Conservation (phyloP, 1,140 invertebrate species). For the Orius insidiosus region DNA sequence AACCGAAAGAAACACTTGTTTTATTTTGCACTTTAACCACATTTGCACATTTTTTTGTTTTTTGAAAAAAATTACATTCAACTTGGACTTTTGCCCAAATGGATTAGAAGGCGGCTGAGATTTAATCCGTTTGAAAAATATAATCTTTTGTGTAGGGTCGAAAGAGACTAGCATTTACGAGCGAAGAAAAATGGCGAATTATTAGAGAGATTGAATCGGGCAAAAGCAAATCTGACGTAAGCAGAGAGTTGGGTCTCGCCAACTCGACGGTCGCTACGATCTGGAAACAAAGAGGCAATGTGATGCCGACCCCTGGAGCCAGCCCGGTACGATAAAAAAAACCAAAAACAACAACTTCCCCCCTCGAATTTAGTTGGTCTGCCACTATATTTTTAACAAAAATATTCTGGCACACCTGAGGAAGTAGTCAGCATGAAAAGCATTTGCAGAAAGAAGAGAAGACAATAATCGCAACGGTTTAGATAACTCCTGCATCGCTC, state of each 20-base stretch:
- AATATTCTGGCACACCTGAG: neutral
- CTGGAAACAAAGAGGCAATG: conserved; percentile 35
- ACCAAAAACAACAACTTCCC: no score
- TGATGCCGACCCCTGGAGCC: conserved; percentile 18
- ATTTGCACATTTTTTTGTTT: conserved; percentile 19
- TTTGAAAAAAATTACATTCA: neutral
- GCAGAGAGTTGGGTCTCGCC: conserved; percentile 34
- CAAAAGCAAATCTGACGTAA: conserved; percentile 39
- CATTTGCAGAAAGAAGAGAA: conserved; percentile 11
- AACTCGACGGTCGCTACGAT: conserved; percentile 39
- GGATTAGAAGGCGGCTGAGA: neutral
- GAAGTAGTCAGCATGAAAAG: conserved; percentile 15
- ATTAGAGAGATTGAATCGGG: conserved; percentile 39
- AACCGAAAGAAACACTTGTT: no score
- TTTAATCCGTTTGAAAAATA: neutral
- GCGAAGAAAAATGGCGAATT: conserved; percentile 43
- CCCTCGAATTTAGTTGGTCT: neutral
- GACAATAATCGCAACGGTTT: conserved; percentile 4
- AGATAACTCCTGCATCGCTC: conserved; percentile 10
- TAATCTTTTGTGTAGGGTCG: conserved; percentile 29
- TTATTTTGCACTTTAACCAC: conserved; percentile 23
- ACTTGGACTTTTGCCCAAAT: neutral
- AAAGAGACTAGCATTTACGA: conserved; percentile 39
- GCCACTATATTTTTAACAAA: no score
- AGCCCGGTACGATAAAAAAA: conserved; percentile 17